phyloP scores from a whole-genome alignment of 2,888 invertebrate genomes.

The Standfussiana lucernea region DNA sequence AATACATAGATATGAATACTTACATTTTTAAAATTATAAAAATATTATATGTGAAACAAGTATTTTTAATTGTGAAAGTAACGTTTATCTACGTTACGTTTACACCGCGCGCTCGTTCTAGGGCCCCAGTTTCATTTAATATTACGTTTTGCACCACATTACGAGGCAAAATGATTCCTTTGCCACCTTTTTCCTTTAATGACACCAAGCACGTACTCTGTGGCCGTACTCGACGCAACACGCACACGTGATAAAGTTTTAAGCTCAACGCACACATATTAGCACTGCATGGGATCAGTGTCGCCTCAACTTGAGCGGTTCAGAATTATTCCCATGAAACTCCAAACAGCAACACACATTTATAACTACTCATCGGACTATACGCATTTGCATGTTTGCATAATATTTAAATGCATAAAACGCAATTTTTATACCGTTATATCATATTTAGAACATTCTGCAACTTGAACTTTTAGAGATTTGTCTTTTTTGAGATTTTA shows the following conservation, averaged over 20 bases:
- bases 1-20: too few species aligned
- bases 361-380: not conserved
- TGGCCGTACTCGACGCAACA: not conserved
- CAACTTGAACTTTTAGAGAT: too few species aligned
- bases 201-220: conserved; percentile 34
- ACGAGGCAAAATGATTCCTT: conserved; percentile 10
- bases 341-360: not conserved
- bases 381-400: not conserved
- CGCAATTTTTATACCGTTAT: not conserved
- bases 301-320: not conserved
- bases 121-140: conserved; percentile 1
- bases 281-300: not conserved
- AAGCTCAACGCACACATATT: not conserved
- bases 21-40: too few species aligned
- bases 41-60: too few species aligned
- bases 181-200: conserved; percentile 11
- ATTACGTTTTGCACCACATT: not conserved
- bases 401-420: too few species aligned
- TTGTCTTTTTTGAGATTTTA: too few species aligned
- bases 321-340: not conserved
- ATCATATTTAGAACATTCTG: too few species aligned
- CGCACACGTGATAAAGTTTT: conserved; percentile 20
- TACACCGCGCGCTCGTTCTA: too few species aligned
- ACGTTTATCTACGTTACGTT: too few species aligned
- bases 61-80: too few species aligned